Percentiles rank a stretch among this genome's conserved stretches.
Evolutionary conservation across 2,113 vertebrate genomes (phyloP).

Genomic region (Brevimyrus niger): DNA sequence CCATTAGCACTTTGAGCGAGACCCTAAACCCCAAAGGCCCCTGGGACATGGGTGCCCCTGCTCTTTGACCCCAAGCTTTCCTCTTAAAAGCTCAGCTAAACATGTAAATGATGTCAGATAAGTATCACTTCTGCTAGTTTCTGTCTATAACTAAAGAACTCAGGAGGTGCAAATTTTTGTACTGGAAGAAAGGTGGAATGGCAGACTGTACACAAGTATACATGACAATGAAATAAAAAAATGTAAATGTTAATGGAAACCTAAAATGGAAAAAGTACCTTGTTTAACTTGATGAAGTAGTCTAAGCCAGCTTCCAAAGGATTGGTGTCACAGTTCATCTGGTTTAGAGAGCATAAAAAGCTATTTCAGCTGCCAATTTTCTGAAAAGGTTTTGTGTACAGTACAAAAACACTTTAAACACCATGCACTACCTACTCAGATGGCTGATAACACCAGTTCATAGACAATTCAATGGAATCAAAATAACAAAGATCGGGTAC

Average conservation of each 20-base stretch:
- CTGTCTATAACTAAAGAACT: neutral
- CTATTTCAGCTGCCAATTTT: neutral
- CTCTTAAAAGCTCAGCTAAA: neutral
- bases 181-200: neutral
- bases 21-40: neutral
- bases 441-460: neutral
- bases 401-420: neutral
- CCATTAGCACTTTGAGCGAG: neutral
- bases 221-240: neutral
- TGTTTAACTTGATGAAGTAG: conserved; percentile 90
- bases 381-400: neutral
- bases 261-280: conserved; percentile 58
- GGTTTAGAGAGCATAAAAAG: neutral
- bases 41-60: neutral
- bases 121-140: neutral
- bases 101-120: neutral
- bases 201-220: neutral
- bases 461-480: neutral
- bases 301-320: conserved; percentile 91
- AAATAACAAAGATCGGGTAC: neutral
- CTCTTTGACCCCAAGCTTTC: neutral
- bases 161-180: neutral
- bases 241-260: neutral
- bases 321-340: conserved; percentile 99
- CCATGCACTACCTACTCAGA: neutral